phyloP scores from a whole-genome alignment of 2,797 vertebrate species.

The Labeo calbasu region DNA sequence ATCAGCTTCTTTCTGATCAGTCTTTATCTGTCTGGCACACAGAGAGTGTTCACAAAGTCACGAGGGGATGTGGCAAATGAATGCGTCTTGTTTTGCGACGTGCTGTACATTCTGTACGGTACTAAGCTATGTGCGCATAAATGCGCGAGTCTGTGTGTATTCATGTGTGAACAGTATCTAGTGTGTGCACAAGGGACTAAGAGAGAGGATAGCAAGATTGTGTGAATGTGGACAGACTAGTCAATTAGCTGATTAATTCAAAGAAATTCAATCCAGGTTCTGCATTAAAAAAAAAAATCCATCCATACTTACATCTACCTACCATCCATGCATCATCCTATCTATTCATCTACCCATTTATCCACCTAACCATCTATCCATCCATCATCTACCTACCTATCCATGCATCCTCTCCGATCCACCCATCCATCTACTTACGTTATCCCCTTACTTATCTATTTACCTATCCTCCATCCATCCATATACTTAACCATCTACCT shows the following conservation, averaged over 20 bases:
- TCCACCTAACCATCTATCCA: background rate
- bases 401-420: background rate
- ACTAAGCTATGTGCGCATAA: constrained; percentile 1
- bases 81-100: constrained; percentile 24
- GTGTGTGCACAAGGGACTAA: constrained; percentile 15
- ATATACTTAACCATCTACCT: too few relatives aligned
- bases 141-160: constrained; percentile 26
- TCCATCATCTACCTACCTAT: background rate
- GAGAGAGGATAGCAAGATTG: constrained; percentile 2
- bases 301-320: background rate
- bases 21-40: constrained; percentile 51
- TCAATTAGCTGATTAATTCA: background rate
- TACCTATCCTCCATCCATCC: background rate
- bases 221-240: background rate
- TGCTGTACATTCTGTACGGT: constrained; percentile 14
- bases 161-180: background rate
- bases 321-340: background rate
- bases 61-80: constrained; percentile 29
- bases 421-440: background rate
- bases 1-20: constrained; percentile 68
- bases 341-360: background rate
- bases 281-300: background rate
- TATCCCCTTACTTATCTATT: too few relatives aligned
- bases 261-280: background rate
- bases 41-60: constrained; percentile 47